phyloP scores from a whole-genome alignment of 2,888 invertebrate genomes.

The Phaonia tiefii region DNA sequence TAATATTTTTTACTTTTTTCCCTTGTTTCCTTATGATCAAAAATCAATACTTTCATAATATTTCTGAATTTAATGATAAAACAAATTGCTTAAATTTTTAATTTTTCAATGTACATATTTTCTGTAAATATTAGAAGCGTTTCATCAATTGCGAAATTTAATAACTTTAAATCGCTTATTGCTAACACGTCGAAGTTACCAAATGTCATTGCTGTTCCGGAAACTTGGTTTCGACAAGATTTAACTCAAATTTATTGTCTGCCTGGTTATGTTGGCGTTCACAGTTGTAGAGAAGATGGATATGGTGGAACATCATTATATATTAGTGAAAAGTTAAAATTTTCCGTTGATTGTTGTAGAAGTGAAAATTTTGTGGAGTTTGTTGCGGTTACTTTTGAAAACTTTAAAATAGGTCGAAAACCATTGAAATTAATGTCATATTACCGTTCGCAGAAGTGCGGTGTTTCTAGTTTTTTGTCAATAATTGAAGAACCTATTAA shows the following conservation, averaged over 20 bases:
- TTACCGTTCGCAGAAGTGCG: conserved; percentile 10
- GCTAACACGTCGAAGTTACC: not conserved
- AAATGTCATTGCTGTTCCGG: not conserved
- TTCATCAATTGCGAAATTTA: not conserved
- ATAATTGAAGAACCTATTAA: not conserved
- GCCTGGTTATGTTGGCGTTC: conserved; percentile 10
- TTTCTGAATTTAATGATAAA: not conserved
- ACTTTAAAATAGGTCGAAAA: not conserved
- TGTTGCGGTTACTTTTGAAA: not conserved
- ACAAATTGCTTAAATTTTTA: not conserved
- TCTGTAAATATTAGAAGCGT: conserved; percentile 13
- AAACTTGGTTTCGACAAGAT: conserved; percentile 12
- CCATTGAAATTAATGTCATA: not conserved
- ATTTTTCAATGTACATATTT: not conserved
- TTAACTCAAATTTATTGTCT: not conserved
- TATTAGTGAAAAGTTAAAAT: not conserved
- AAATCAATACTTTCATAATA: not conserved
- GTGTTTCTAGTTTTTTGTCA: conserved; percentile 10
- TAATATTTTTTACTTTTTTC: not conserved
- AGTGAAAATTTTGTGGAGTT: not conserved
- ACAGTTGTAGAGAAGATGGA: conserved; percentile 18
- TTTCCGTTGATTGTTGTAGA: not conserved
- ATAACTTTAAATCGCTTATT: not conserved
- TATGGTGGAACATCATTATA: conserved; percentile 22
- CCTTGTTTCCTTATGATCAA: not conserved